A percentile compares a stretch with the other conserved stretches of the same genome.
These are phyloP conservation scores for Hydractinia symbiolongicarpus DNA, from an alignment of 30 jellyfish, hydroid and myxozoan species.

Conservation along the genomic window DNA sequence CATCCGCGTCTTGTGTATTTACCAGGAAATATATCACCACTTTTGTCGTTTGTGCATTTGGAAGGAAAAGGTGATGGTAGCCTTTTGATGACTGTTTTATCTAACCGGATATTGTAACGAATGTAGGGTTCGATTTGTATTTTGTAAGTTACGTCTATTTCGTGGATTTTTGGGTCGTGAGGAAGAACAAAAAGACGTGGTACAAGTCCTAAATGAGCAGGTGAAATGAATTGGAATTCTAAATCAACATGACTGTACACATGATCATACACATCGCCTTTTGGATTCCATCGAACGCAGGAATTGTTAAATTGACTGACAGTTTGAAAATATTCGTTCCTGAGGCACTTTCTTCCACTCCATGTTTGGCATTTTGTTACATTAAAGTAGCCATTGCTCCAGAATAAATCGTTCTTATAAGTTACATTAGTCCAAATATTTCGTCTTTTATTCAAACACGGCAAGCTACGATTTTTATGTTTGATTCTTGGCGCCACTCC, in stretches of 20 bases:
- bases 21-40: conserved; percentile 18
- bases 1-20: conserved; percentile 17
- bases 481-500: conserved; percentile 19
- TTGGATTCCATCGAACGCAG: conserved; percentile 2
- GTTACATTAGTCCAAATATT: background rate
- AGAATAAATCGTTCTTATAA: background rate
- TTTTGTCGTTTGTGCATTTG: conserved; percentile 1
- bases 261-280: conserved; percentile 11
- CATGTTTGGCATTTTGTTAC: conserved; percentile 16
- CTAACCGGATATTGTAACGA: conserved; percentile 7
- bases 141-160: conserved; percentile 14
- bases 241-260: conserved; percentile 17
- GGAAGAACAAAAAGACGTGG: conserved; percentile 7
- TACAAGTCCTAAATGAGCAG: background rate
- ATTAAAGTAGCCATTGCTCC: conserved; percentile 16
- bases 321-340: conserved; percentile 2
- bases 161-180: conserved; percentile 13
- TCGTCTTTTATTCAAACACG: background rate
- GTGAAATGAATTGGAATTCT: background rate
- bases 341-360: conserved; percentile 23
- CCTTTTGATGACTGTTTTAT: background rate
- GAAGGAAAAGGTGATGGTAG: conserved; percentile 16
- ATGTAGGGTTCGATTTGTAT: conserved; percentile 2
- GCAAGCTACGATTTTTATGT: background rate
- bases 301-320: conserved; percentile 5